Evolutionary conservation across 2,888 invertebrate species (phyloP), one percentile per base, ranked within the genome.

Genomic region (Pterostichus madidus): DNA sequence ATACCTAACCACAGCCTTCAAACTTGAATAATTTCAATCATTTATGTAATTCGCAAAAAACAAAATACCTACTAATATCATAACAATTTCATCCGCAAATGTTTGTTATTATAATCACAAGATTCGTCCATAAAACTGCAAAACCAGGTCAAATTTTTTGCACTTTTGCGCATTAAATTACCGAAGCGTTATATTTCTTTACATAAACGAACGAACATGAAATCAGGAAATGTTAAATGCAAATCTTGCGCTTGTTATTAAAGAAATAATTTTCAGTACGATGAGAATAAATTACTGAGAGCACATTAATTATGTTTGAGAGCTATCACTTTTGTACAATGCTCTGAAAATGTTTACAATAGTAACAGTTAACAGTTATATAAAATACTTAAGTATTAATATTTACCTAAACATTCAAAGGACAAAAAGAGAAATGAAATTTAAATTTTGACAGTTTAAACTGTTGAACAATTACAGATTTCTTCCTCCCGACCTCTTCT

Each of bases 181-280:
- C 49, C 49, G 49, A 49, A 49, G 49, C 49, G 49, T 13, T 11
- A n/a, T 49, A n/a, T 49, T 49, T 49, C 49, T 49, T 49, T 49
- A 49, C 49, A 49, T 49, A n/a, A n/a, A 44, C 2, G 49, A 39
- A 39, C 39, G 7, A 39, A 39, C 39, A 39, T 39, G 39, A 8
- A 39, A 39, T 39, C 39, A 39, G 64, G 64, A 64, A 64, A 32
- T 64, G 64, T 64, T 32, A 64, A 35, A 64, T 64, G 64, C 35
- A 64, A 64, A 64, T 64, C n/a, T 32, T 32, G n/a, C 13, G 13
- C 64, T 64, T 32, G 49, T 49, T 49, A 49, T 49, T 49, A 49
- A 49, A 49, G 49, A 49, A 49, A 49, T 49, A 11, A 49, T 11
- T 49, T 49, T 49, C 49, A 49, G n/a, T 49, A 13, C 13, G 10